A percentile compares a stretch with the other conserved stretches of the same genome.
phyloP scores from a whole-genome alignment of 2,888 invertebrate species.

The Lathronympha strigana region DNA sequence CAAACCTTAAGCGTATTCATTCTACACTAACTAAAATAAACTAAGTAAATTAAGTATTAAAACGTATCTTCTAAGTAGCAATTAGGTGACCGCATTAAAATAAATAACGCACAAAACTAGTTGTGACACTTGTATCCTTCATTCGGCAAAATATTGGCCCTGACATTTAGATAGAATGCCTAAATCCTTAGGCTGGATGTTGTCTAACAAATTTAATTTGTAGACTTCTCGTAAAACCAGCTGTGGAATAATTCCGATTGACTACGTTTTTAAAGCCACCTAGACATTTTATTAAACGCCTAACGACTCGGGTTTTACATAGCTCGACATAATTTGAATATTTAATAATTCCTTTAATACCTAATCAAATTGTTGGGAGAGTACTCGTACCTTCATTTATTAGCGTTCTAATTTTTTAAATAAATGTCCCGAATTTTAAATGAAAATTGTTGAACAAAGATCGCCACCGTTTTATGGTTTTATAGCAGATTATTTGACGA shows the following conservation, averaged over 20 bases:
- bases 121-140: constrained; percentile 47
- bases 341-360: constrained; percentile 17
- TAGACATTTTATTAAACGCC: constrained; percentile 12
- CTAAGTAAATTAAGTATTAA: no score
- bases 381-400: constrained; percentile 1
- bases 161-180: constrained; percentile 54
- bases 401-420: neutral
- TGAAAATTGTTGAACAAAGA: neutral
- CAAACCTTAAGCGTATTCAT: neutral
- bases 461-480: no score
- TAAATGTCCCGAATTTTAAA: neutral
- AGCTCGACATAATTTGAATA: constrained; percentile 12
- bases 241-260: constrained; percentile 28
- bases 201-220: constrained; percentile 41
- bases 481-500: neutral
- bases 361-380: constrained; percentile 3
- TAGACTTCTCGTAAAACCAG: constrained; percentile 38
- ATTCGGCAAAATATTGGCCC: constrained; percentile 52
- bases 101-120: constrained; percentile 32
- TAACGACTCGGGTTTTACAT: constrained; percentile 8
- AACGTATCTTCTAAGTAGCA: constrained; percentile 10
- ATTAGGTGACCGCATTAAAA: constrained; percentile 27
- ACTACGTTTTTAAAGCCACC: constrained; percentile 23
- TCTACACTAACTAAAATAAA: neutral
- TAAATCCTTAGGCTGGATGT: constrained; percentile 43